Percentiles rank a stretch among this genome's conserved stretches.
phyloP scores from a whole-genome alignment of 2,888 invertebrate genomes.

The Punctoribates punctum region DNA sequence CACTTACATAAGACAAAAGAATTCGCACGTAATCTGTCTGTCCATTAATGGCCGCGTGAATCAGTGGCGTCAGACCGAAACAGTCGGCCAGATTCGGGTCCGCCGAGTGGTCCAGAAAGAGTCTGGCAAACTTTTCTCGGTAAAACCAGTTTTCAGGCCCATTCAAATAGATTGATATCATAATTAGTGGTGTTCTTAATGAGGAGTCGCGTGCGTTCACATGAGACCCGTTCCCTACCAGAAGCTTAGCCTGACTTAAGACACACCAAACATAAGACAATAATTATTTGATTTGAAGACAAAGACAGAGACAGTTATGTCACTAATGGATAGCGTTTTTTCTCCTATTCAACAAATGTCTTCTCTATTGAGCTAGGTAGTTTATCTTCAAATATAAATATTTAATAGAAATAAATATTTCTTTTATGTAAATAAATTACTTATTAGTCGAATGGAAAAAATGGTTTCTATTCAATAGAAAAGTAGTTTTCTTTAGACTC shows the following conservation, averaged over 20 bases:
- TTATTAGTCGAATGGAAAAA: too few species aligned
- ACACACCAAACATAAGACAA: not conserved
- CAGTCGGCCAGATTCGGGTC: not conserved
- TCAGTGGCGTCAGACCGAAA: constrained; percentile 24
- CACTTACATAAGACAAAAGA: constrained; percentile 29
- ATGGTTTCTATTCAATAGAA: too few species aligned
- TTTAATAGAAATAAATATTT: too few species aligned
- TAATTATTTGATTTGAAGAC: too few species aligned
- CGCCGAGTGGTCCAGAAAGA: not conserved
- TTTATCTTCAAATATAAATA: too few species aligned
- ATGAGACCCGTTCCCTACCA: constrained; percentile 11
- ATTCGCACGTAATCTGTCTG: constrained; percentile 23
- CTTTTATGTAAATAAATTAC: too few species aligned
- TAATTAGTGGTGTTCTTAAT: constrained; percentile 15
- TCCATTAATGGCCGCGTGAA: constrained; percentile 33
- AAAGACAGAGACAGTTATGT: too few species aligned
- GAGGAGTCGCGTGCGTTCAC: constrained; percentile 18
- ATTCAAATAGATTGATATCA: constrained; percentile 32
- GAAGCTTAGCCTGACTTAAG: constrained; percentile 6
- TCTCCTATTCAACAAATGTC: too few species aligned
- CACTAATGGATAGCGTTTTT: too few species aligned
- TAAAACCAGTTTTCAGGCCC: constrained; percentile 32
- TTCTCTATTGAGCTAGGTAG: too few species aligned
- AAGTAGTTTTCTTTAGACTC: too few species aligned
- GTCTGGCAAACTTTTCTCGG: constrained; percentile 24